phyloP scores from a whole-genome alignment of 2,797 vertebrate species.

The Netta rufina region DNA sequence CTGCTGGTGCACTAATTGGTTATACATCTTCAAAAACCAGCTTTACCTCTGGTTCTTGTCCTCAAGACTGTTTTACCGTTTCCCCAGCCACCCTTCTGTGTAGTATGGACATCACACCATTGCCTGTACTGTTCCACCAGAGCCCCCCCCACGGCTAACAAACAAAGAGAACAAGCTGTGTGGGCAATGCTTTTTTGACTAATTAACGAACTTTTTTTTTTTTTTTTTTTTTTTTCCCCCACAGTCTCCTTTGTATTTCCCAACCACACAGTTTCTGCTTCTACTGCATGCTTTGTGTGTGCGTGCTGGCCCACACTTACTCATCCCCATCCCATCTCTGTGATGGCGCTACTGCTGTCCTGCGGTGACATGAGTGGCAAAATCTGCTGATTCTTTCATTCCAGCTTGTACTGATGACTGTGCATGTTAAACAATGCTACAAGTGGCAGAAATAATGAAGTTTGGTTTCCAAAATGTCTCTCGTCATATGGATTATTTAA shows the following conservation, averaged over 20 bases:
- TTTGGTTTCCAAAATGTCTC: not conserved
- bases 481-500: not conserved
- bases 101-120: not conserved
- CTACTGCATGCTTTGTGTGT: not conserved
- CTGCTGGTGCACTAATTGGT: not conserved
- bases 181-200: not conserved
- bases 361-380: not conserved
- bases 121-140: not conserved
- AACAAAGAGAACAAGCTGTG: not conserved
- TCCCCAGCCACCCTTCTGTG: not conserved
- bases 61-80: not conserved
- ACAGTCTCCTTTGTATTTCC: not conserved
- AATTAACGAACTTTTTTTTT: not conserved
- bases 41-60: not conserved
- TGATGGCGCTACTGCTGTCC: not conserved
- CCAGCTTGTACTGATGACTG: not conserved
- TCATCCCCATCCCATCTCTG: not conserved
- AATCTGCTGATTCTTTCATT: not conserved
- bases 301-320: fast-evolving
- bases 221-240: not conserved
- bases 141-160: not conserved
- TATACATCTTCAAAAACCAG: not conserved
- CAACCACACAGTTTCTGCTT: not conserved
- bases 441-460: not conserved
- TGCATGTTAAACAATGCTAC: not conserved